Evolutionary conservation across 1,140 invertebrate species (phyloP).

Genomic region (Orchesella cincta): DNA sequence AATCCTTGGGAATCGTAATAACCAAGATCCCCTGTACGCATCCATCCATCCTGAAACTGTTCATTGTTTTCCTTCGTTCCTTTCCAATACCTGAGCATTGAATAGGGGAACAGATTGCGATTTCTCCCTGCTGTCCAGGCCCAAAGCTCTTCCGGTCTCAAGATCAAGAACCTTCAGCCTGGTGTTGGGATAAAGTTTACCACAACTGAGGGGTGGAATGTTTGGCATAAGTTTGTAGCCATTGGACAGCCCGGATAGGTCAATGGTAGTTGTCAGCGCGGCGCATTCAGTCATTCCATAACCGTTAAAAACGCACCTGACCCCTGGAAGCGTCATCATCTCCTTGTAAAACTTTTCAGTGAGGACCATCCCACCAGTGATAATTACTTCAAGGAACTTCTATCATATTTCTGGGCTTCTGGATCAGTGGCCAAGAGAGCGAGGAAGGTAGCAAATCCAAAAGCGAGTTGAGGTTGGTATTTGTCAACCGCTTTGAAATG

Average conservation of each 20-base stretch:
- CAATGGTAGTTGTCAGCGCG: constrained; percentile 44
- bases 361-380: constrained; percentile 45
- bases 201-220: constrained; percentile 37
- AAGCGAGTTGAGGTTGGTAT: constrained; percentile 44
- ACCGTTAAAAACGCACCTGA: constrained; percentile 40
- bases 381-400: constrained; percentile 38
- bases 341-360: constrained; percentile 37
- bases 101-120: constrained; percentile 39
- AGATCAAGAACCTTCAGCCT: constrained; percentile 40
- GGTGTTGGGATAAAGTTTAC: constrained; percentile 44
- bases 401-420: constrained; percentile 43
- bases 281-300: constrained; percentile 48
- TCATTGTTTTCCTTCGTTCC: not conserved
- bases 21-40: constrained; percentile 51
- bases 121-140: constrained; percentile 40
- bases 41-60: constrained; percentile 45
- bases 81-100: constrained; percentile 45
- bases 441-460: constrained; percentile 46
- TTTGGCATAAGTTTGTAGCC: constrained; percentile 38
- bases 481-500: constrained; percentile 43
- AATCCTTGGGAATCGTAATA: constrained; percentile 52
- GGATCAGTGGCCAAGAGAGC: constrained; percentile 39
- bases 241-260: constrained; percentile 33
- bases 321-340: constrained; percentile 37
- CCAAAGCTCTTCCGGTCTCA: constrained; percentile 38